Evolutionary conservation across 1,140 invertebrate species (phyloP), one percentile per base, ranked within the genome.

Genomic region (Drosophila bocki): DNA sequence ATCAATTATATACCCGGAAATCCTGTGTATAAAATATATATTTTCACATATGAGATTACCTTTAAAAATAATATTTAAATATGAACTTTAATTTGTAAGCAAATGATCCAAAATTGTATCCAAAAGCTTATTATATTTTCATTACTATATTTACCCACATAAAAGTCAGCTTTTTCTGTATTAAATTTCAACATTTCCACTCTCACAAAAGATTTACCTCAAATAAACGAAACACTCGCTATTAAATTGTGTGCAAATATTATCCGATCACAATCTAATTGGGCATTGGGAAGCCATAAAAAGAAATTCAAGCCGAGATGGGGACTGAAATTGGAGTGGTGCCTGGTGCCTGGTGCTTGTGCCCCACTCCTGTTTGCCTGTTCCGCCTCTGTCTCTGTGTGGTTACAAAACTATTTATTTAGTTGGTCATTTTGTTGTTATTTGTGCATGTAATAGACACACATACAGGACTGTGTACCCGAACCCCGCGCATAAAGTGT

Each of bases 331-430:
- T 41, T 29, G 69, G 60, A 64, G 70, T 57, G 35, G 8, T 62
- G 58, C 26, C 26, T 29, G 26, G 3, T 26, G 26, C 3, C 3
- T 6, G 26, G 19, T 19, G 19, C 19, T 1, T 19, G 26, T 29
- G 22, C 15, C 19, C 13, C 29, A 33, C 41, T 65, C 33, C 48
- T 54, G 54, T 53, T 60, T 48, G 42, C 60, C 61, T 60, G 53
- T 54, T 68, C 47, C 60, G 39, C 60, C 74, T 33, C 35, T 60
- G 54, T 71, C 78, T 63, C 32, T 63, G 67, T 90, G 81, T 81
- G 85, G 85, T 81, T 84, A 74, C 65, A 82, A 90, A 90, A 90
- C 85, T 90, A 90, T 90, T 90, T 90, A 85, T 90, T 85, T 90
- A 90, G 85, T 82, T 90, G 85, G 82, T 85, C 85, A 90, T 90